Evolutionary conservation across 2,888 invertebrate species (phyloP), one percentile per base, ranked within the genome.

Genomic region (Hypercompe scribonia): DNA sequence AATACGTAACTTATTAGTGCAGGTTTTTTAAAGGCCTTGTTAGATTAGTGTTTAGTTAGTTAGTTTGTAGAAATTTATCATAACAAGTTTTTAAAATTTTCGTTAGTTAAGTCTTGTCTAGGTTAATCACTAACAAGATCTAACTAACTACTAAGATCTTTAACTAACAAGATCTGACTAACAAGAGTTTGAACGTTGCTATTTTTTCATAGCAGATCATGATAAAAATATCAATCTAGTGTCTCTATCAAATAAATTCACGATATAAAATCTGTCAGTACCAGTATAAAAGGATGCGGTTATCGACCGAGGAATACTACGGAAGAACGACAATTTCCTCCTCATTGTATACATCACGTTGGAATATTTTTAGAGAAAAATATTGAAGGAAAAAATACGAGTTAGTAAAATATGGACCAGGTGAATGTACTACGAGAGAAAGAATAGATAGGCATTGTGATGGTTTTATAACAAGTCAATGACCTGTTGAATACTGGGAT

Each of bases 291-390:
- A 67, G n/a, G 50, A 58, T 50, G 36, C 33, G 68, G 71, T 69
- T 73, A 78, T 65, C 74, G 66, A 61, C 42, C 39, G 65, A 68
- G 67, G 31, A 61, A 68, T 71, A 42, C 58, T 70, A 36, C 63
- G 50, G 71, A 72, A 68, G 42, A 50, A 65, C 54, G 39, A 71
- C 83, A 76, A 74, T 81, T 83, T 81, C 81, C 81, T 72, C 46
- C n/a, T 36, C 58, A 75, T 73, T 78, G 70, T 82, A 63, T 31
- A 54, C 36, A 54, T 61, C 31, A 39, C 42, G 31, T 65, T 33
- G 31, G 64, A n/a, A 73, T 71, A 64, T 74, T 71, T 36, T 72
- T 65, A 2, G 11, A 69, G 33, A 72, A 72, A 67, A 31, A 28
- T 65, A 65, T 36, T 3, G 36, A 31, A 31, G 24, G 61, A 61